These are phyloP conservation scores for Periplaneta americana DNA, from an alignment of 1,140 invertebrate species.

Conservation along the genomic window DNA sequence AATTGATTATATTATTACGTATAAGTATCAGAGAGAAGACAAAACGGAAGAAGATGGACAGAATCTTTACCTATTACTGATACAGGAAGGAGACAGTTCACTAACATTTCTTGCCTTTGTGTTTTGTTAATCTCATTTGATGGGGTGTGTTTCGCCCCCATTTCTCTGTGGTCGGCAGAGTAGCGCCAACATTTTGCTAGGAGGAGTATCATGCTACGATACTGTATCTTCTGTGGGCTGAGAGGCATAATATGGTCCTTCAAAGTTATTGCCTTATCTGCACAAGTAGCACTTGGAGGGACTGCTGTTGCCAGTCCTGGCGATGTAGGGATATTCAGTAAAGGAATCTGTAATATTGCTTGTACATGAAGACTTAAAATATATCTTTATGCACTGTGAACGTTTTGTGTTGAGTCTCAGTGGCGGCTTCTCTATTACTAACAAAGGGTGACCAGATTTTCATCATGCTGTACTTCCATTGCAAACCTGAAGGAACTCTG, in stretches of 20 bases:
- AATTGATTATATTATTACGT: conserved; percentile 9
- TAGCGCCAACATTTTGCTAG: too few species aligned
- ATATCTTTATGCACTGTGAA: conserved; percentile 43
- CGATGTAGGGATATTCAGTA: conserved; percentile 30
- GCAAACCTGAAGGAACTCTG: too few species aligned
- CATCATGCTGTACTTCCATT: too few species aligned
- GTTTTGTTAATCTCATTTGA: conserved; percentile 12
- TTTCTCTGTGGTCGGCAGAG: conserved; percentile 2
- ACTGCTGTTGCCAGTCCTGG: conserved; percentile 7
- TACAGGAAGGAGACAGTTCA: background rate
- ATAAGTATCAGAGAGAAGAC: conserved; percentile 8
- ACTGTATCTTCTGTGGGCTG: background rate
- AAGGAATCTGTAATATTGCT: conserved; percentile 44
- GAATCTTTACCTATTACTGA: background rate
- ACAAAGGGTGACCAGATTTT: too few species aligned
- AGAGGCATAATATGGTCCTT: conserved; percentile 10
- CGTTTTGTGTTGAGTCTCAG: background rate
- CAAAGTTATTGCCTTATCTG: conserved; percentile 18
- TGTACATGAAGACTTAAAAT: conserved; percentile 45
- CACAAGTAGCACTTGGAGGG: conserved; percentile 19
- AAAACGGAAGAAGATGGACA: background rate
- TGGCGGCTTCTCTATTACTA: too few species aligned
- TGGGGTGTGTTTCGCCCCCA: conserved; percentile 2
- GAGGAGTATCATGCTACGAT: background rate
- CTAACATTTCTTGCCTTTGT: conserved; percentile 14